phyloP scores from a whole-genome alignment of 2,797 vertebrate genomes.

The Columba guinea region DNA sequence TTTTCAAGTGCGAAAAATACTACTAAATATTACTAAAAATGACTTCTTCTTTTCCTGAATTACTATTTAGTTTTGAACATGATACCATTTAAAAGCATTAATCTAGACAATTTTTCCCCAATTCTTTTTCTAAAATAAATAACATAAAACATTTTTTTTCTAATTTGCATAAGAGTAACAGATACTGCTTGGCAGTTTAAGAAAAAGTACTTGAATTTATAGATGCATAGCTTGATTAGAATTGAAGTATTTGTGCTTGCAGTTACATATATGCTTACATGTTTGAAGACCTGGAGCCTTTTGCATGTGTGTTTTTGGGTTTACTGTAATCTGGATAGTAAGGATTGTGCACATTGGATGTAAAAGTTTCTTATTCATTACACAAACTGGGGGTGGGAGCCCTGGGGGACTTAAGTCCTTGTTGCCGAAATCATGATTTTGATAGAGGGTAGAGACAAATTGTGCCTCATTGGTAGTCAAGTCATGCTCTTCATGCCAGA shows the following conservation, averaged over 20 bases:
- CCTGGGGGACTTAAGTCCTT: neutral
- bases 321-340: neutral
- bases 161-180: neutral
- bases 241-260: neutral
- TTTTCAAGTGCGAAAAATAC: neutral
- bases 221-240: neutral
- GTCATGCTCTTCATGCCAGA: neutral
- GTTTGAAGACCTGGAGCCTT: neutral
- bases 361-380: neutral
- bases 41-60: neutral
- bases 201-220: neutral
- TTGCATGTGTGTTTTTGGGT: neutral
- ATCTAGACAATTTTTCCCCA: accelerated
- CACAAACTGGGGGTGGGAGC: neutral
- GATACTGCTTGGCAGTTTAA: neutral
- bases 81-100: neutral
- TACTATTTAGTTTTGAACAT: neutral
- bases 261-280: neutral
- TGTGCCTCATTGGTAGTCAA: neutral
- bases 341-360: accelerated
- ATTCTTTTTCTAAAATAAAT: neutral
- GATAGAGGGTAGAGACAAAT: neutral
- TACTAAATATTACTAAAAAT: neutral
- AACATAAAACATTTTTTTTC: neutral
- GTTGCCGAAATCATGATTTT: neutral